Evolutionary conservation across 2,888 invertebrate genomes (phyloP).

Genomic region (Nesidiocoris tenuis): DNA sequence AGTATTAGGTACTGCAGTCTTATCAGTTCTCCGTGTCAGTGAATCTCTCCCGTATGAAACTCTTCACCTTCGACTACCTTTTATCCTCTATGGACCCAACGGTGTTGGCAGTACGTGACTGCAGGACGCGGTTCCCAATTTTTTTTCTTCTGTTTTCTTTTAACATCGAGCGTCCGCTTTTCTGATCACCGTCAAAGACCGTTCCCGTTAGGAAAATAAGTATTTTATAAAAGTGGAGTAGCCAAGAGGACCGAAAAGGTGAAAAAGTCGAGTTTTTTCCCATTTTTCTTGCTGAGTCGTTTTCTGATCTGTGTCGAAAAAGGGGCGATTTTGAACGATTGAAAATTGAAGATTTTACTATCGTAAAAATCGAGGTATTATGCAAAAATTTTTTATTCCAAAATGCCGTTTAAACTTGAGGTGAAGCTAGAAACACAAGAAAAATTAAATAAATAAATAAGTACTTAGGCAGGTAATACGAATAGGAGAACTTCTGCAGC

Average conservation of each 20-base stretch:
- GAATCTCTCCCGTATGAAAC: not conserved
- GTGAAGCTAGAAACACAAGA: too few relatives aligned
- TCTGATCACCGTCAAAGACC: not conserved
- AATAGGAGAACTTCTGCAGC: too few relatives aligned
- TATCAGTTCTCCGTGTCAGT: not conserved
- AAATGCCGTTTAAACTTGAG: too few relatives aligned
- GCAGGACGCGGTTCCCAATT: not conserved
- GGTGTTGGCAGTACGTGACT: not conserved
- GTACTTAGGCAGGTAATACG: too few relatives aligned
- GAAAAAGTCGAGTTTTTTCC: not conserved
- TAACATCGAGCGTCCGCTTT: not conserved
- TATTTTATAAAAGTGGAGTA: slow-evolving; percentile 37
- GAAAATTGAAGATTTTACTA: too few relatives aligned
- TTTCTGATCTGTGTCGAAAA: too few relatives aligned
- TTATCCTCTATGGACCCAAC: not conserved
- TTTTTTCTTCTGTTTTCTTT: not conserved
- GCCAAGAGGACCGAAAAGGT: slow-evolving; percentile 12
- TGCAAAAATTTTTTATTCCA: too few relatives aligned
- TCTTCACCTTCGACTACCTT: not conserved
- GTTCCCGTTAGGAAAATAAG: slow-evolving; percentile 29
- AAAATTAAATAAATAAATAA: too few relatives aligned
- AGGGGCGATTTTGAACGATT: too few relatives aligned
- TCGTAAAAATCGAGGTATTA: too few relatives aligned
- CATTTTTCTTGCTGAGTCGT: not conserved
- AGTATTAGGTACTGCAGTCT: not conserved